phyloP scores from a whole-genome alignment of 2,888 invertebrate species.

The Papilio elwesi region DNA sequence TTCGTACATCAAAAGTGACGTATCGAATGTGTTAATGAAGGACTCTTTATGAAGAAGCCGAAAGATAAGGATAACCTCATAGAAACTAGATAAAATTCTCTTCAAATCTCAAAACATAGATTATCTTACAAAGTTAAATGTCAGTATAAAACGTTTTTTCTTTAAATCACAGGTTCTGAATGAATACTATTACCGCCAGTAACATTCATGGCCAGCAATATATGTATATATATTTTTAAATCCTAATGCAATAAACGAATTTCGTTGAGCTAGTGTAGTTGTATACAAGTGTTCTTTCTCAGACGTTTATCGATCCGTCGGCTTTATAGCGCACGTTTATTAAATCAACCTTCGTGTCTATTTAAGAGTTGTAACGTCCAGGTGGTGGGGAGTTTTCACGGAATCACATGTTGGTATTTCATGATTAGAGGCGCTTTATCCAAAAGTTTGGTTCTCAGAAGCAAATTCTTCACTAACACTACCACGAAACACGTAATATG shows the following conservation, averaged over 20 bases:
- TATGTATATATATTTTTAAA: neutral
- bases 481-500: neutral
- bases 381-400: constrained; percentile 38
- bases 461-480: constrained; percentile 20
- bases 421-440: constrained; percentile 40
- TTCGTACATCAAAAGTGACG: neutral
- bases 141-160: constrained; percentile 6
- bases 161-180: constrained; percentile 9
- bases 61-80: constrained; percentile 19
- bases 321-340: constrained; percentile 32
- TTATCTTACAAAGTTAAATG: constrained; percentile 30
- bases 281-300: constrained; percentile 33
- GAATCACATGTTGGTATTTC: constrained; percentile 41
- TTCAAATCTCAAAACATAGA: constrained; percentile 19
- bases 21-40: neutral
- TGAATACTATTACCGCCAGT: neutral
- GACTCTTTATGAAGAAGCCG: neutral
- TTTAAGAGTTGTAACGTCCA: constrained; percentile 25
- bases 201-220: neutral
- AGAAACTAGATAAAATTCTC: constrained; percentile 28
- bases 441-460: constrained; percentile 43
- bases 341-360: constrained; percentile 36
- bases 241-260: constrained; percentile 9
- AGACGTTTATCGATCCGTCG: constrained; percentile 32
- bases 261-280: constrained; percentile 4